These are phyloP conservation scores for Augiades crinisus DNA, from an alignment of 2,888 invertebrate genomes.

Conservation along the genomic window DNA sequence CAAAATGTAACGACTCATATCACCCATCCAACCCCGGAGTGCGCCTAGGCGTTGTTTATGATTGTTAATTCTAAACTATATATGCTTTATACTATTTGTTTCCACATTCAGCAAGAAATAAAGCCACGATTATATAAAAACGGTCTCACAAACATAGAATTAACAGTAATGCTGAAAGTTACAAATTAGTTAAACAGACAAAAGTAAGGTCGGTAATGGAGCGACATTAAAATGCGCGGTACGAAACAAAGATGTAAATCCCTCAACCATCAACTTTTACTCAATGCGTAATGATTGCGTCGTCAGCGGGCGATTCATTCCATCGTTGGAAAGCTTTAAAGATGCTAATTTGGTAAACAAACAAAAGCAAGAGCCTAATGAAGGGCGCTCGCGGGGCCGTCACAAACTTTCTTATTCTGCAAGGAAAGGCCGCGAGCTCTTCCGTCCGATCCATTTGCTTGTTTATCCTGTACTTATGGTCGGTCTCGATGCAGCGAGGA, in stretches of 20 bases:
- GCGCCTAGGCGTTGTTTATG: too few species aligned
- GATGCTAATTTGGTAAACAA: slow-evolving; percentile 77
- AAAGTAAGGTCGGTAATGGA: slow-evolving; percentile 16
- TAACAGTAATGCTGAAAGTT: not conserved
- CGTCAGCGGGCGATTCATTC: slow-evolving; percentile 49
- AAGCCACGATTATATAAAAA: not conserved
- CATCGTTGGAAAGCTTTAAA: slow-evolving; percentile 60
- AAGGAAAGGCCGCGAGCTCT: slow-evolving; percentile 60
- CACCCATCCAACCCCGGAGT: too few species aligned
- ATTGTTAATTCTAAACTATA: too few species aligned
- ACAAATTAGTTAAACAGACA: slow-evolving; percentile 2
- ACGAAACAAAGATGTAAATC: slow-evolving; percentile 44
- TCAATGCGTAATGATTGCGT: slow-evolving; percentile 61
- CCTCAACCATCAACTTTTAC: slow-evolving; percentile 44
- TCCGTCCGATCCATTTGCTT: slow-evolving; percentile 76
- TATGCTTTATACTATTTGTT: too few species aligned
- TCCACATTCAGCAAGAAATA: too few species aligned
- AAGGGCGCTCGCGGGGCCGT: slow-evolving; percentile 61
- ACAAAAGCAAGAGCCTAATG: slow-evolving; percentile 76
- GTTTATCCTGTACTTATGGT: slow-evolving; percentile 71
- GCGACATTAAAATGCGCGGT: slow-evolving; percentile 38
- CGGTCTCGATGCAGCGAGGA: slow-evolving; percentile 44
- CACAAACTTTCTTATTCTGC: slow-evolving; percentile 74
- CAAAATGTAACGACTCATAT: too few species aligned
- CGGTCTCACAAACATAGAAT: not conserved